Evolutionary conservation across 2,888 invertebrate genomes (phyloP).

Genomic region (Melanotus villosus): DNA sequence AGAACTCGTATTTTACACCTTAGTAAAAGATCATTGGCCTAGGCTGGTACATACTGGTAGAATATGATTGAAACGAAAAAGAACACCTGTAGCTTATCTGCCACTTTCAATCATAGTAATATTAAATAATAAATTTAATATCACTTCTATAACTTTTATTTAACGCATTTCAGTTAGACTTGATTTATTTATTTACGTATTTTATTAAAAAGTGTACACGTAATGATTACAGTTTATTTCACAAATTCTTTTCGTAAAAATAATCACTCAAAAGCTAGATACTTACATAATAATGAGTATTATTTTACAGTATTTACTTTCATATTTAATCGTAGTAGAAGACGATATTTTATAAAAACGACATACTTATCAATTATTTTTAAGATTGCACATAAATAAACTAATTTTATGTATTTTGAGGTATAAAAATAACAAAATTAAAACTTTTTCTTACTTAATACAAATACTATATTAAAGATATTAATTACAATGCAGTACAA

Average conservation of each 20-base stretch:
- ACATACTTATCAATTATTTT: slow-evolving; percentile 10
- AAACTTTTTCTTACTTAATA: not conserved
- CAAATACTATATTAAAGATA: not conserved
- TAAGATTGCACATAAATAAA: slow-evolving; percentile 23
- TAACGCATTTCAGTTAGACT: not conserved
- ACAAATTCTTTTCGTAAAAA: slow-evolving; percentile 14
- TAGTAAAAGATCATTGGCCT: too few relatives aligned
- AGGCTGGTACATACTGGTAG: too few relatives aligned
- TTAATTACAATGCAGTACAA: too few relatives aligned
- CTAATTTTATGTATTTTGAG: slow-evolving; percentile 20
- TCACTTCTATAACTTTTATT: too few relatives aligned
- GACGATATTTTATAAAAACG: slow-evolving; percentile 12
- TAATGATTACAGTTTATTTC: slow-evolving; percentile 27
- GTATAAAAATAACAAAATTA: slow-evolving; percentile 6
- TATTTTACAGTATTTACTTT: slow-evolving; percentile 32
- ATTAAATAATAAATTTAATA: too few relatives aligned
- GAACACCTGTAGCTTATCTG: too few relatives aligned
- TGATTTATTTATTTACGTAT: slow-evolving; percentile 34
- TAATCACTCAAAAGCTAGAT: not conserved
- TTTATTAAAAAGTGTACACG: slow-evolving; percentile 32
- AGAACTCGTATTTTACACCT: too few relatives aligned
- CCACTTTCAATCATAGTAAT: too few relatives aligned
- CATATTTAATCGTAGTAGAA: slow-evolving; percentile 18
- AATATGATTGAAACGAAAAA: too few relatives aligned
- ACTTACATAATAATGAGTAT: slow-evolving; percentile 38